Conservation (phyloP, 2,888 invertebrate species). For the Parascotia fuliginaria region DNA sequence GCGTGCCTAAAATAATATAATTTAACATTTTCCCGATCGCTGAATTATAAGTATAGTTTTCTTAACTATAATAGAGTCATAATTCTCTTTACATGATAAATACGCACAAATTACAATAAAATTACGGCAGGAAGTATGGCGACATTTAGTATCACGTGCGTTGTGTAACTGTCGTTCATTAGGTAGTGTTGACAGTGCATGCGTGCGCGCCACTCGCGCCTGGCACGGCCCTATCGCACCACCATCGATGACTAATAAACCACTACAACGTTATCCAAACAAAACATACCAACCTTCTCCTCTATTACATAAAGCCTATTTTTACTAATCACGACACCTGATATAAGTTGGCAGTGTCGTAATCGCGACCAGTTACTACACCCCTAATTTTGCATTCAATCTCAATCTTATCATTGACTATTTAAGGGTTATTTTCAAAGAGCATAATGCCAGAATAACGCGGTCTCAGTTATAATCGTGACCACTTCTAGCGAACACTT, state of each 20-base stretch:
- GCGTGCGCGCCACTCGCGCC: constrained; percentile 83
- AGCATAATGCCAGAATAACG: constrained; percentile 17
- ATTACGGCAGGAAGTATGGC: constrained; percentile 77
- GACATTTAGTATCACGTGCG: constrained; percentile 83
- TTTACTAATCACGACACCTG: constrained; percentile 20
- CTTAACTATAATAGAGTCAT: constrained; percentile 61
- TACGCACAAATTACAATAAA: constrained; percentile 84
- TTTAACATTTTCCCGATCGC: constrained; percentile 13
- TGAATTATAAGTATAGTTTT: constrained; percentile 22
- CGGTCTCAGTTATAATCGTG: constrained; percentile 71
- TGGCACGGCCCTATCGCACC: constrained; percentile 81
- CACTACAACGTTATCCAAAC: constrained; percentile 48
- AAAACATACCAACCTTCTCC: constrained; percentile 29
- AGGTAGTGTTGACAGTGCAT: constrained; percentile 82
- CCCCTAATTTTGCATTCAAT: constrained; percentile 50
- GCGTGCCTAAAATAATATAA: no score
- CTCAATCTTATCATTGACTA: constrained; percentile 47
- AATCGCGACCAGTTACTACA: constrained; percentile 64
- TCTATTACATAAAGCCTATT: constrained; percentile 22
- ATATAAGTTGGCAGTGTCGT: constrained; percentile 50
- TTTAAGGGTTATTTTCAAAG: constrained; percentile 54
- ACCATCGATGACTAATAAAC: constrained; percentile 86
- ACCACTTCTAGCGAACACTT: constrained; percentile 84
- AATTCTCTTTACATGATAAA: constrained; percentile 81
- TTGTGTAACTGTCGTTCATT: constrained; percentile 85